Evolutionary conservation across 2,113 vertebrate species (phyloP).

Genomic region (Eulemur macaco): DNA sequence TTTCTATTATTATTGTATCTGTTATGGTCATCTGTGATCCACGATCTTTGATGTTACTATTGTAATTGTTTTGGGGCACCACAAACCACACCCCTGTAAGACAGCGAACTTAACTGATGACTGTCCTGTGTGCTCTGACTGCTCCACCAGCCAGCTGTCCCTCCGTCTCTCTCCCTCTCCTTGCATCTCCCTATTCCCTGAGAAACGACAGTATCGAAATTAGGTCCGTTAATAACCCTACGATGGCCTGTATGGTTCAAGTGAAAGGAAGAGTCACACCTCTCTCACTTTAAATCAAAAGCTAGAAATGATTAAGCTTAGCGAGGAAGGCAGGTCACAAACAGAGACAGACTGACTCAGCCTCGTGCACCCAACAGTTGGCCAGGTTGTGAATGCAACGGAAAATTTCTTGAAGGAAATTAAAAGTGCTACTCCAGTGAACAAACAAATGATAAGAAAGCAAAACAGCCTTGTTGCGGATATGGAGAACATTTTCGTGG

Average conservation of each 20-base stretch:
- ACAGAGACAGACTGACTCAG: background rate
- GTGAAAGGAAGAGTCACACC: background rate
- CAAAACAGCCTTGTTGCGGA: background rate
- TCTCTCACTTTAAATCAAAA: background rate
- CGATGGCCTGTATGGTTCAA: background rate
- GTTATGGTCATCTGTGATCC: background rate
- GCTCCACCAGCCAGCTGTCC: background rate
- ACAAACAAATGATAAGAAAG: background rate
- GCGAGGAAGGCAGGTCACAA: background rate
- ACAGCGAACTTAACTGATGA: background rate
- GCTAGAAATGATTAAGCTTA: background rate
- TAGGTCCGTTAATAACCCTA: background rate
- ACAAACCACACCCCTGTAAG: background rate
- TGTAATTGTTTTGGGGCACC: background rate
- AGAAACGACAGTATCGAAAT: background rate
- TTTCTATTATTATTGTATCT: background rate
- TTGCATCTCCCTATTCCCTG: background rate
- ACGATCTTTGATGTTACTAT: background rate
- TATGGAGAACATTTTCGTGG: background rate
- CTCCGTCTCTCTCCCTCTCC: background rate
- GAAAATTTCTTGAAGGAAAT: background rate
- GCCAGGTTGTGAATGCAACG: background rate
- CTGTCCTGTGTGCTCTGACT: background rate
- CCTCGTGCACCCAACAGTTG: background rate
- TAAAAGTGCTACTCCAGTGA: background rate